Conservation (phyloP, 2,888 invertebrate species). For the Nymphalis c-album region DNA sequence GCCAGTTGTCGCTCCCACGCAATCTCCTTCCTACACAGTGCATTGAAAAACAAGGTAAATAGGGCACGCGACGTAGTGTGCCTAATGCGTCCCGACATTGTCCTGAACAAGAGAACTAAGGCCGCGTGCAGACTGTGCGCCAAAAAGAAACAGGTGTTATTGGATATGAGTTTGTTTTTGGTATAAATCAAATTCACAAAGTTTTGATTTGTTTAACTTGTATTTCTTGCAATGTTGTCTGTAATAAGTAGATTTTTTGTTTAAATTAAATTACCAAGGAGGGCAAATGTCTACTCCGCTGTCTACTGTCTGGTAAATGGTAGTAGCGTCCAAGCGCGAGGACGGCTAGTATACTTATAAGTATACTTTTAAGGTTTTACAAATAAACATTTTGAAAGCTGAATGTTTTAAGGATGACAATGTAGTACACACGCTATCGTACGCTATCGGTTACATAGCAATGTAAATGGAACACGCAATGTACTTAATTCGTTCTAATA, state of each 20-base stretch:
- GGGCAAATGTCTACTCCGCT: too few relatives aligned
- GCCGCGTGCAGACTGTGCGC: conserved; percentile 15
- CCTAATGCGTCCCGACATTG: conserved; percentile 51
- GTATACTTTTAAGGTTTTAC: too few relatives aligned
- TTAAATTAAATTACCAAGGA: too few relatives aligned
- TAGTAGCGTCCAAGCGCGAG: too few relatives aligned
- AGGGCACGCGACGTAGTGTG: conserved; percentile 43
- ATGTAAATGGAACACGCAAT: conserved; percentile 4
- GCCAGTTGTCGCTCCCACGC: conserved; percentile 34
- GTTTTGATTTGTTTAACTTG: too few relatives aligned
- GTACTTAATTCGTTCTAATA: conserved; percentile 5
- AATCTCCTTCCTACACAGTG: conserved; percentile 24
- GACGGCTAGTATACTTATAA: too few relatives aligned
- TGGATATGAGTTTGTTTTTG: too few relatives aligned
- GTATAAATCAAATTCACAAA: too few relatives aligned
- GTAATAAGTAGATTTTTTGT: too few relatives aligned
- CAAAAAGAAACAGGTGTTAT: neutral
- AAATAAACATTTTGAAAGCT: too few relatives aligned
- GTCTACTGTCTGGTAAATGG: too few relatives aligned
- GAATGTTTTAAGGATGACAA: neutral
- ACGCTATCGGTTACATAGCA: neutral
- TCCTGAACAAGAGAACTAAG: conserved; percentile 24
- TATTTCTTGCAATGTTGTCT: too few relatives aligned
- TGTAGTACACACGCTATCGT: neutral
- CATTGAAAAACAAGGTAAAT: conserved; percentile 52